phyloP scores from a whole-genome alignment of 2,113 vertebrate genomes.

The Chionomys nivalis region DNA sequence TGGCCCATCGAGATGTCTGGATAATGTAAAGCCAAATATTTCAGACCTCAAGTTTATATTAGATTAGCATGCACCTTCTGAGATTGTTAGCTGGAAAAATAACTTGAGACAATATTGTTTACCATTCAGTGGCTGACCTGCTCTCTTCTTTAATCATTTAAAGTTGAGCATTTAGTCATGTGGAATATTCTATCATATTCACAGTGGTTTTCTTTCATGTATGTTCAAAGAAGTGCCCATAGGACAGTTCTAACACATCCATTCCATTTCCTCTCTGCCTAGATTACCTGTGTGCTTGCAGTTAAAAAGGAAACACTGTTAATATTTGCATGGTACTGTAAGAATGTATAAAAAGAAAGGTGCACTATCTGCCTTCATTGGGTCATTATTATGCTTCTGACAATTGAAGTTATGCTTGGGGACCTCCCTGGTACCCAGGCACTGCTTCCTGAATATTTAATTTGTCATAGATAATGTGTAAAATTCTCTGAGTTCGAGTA shows the following conservation, averaged over 20 bases:
- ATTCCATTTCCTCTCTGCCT: neutral
- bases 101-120: neutral
- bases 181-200: neutral
- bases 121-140: neutral
- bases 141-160: neutral
- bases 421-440: neutral
- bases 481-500: neutral
- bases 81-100: neutral
- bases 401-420: neutral
- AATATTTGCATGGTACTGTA: neutral
- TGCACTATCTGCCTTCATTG: neutral
- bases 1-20: neutral
- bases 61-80: neutral
- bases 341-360: neutral
- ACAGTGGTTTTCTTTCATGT: neutral
- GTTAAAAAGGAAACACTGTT: neutral
- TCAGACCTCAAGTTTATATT: neutral
- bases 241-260: neutral
- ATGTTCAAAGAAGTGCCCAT: neutral
- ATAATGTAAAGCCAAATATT: neutral
- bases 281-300: neutral
- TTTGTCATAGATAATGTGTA: neutral
- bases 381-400: neutral
- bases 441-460: neutral
- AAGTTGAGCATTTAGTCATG: neutral